Conservation (phyloP, 2,888 invertebrate genomes). For the Leucophora obtusa region DNA sequence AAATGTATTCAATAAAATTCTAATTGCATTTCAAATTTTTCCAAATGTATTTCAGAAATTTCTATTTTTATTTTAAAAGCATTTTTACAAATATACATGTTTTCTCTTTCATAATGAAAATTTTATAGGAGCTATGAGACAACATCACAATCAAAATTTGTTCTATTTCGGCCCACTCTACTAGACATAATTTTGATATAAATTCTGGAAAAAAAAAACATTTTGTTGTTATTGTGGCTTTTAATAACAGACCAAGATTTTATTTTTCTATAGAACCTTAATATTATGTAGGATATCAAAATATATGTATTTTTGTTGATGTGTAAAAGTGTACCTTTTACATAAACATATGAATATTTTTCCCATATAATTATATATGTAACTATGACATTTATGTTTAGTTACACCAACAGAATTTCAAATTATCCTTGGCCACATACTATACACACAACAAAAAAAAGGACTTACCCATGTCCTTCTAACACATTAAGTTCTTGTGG, state of each 20-base stretch:
- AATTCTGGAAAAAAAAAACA: constrained; percentile 10
- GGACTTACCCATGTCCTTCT: constrained; percentile 34
- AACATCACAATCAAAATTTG: too few species aligned
- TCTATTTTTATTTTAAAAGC: too few species aligned
- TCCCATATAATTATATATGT: constrained; percentile 54
- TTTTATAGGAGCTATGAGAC: too few species aligned
- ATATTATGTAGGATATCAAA: constrained; percentile 46
- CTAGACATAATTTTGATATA: background rate
- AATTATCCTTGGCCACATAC: constrained; percentile 47
- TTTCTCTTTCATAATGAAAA: too few species aligned
- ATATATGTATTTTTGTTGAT: constrained; percentile 16
- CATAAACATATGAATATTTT: constrained; percentile 57
- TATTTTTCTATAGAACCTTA: constrained; percentile 41
- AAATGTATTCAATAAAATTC: too few species aligned
- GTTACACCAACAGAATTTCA: constrained; percentile 60
- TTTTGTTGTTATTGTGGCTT: constrained; percentile 47
- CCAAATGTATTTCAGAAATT: too few species aligned
- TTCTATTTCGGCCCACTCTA: too few species aligned
- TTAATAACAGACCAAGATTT: constrained; percentile 57
- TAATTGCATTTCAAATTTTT: too few species aligned
- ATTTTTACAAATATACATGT: too few species aligned
- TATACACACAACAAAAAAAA: background rate
- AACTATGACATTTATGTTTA: constrained; percentile 52
- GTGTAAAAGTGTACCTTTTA: constrained; percentile 21
- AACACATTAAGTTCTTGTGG: constrained; percentile 40